Percentiles rank a stretch among this genome's conserved stretches.
phyloP scores from a whole-genome alignment of 2,888 invertebrate genomes.

The Leptopilina drosophilae region DNA sequence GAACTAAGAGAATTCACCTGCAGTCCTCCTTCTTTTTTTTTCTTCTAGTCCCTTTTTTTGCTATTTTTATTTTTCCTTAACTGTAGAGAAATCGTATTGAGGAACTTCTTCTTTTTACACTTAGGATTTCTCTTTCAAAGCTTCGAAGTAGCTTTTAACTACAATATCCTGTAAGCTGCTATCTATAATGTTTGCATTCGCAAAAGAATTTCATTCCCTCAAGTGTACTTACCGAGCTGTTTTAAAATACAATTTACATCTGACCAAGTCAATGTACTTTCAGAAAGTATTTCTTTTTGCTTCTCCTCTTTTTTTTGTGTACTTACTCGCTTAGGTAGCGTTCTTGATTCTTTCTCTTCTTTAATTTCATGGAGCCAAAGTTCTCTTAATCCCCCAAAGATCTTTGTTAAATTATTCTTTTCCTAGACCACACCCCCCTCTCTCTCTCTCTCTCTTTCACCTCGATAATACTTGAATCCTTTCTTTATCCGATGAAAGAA shows the following conservation, averaged over 20 bases:
- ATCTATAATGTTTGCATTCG: slow-evolving; percentile 13
- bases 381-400: slow-evolving; percentile 5
- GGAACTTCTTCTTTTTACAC: neutral
- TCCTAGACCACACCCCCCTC: neutral
- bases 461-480: slow-evolving; percentile 28
- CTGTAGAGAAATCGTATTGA: neutral
- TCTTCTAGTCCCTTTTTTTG: neutral
- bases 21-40: too few species aligned
- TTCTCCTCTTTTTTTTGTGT: neutral
- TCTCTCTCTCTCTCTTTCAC: neutral
- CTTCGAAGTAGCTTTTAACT: neutral
- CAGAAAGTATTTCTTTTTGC: neutral
- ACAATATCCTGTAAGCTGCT: slow-evolving; percentile 23
- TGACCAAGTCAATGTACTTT: neutral
- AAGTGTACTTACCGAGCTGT: slow-evolving; percentile 33
- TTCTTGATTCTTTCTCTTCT: slow-evolving; percentile 5
- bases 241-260: slow-evolving; percentile 34
- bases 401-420: slow-evolving; percentile 28
- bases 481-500: neutral
- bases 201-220: slow-evolving; percentile 14
- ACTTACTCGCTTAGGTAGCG: neutral
- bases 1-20: neutral
- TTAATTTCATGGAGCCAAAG: slow-evolving; percentile 25
- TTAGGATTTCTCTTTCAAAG: slow-evolving; percentile 12
- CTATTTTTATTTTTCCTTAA: neutral